These are phyloP conservation scores for Emydoidea blandingii DNA, from an alignment of 2,797 vertebrate species.

Conservation along the genomic window DNA sequence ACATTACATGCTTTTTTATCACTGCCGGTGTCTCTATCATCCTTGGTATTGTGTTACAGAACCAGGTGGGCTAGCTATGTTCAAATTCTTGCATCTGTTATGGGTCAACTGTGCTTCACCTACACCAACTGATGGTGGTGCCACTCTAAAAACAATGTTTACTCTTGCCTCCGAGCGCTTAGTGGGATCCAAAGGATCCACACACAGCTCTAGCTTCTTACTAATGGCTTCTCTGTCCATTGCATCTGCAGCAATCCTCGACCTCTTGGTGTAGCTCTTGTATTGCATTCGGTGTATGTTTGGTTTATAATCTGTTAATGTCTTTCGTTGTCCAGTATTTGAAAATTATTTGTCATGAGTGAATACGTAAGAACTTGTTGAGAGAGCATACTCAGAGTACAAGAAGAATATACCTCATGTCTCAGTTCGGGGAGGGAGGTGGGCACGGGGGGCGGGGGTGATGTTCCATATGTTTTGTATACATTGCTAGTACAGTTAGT, in stretches of 20 bases:
- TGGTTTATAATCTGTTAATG: not conserved
- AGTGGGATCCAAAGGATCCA: not conserved
- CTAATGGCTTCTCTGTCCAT: not conserved
- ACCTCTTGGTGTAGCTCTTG: not conserved
- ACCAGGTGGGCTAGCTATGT: not conserved
- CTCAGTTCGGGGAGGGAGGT: not conserved
- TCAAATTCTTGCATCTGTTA: not conserved
- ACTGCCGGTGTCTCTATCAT: not conserved
- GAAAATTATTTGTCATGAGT: not conserved
- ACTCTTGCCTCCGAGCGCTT: not conserved
- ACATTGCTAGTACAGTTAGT: too few species aligned
- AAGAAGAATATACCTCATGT: not conserved
- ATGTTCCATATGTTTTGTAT: too few species aligned
- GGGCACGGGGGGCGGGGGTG: too few species aligned
- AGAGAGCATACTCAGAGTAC: not conserved
- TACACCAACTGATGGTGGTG: not conserved
- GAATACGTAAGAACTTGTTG: not conserved
- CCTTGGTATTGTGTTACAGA: not conserved
- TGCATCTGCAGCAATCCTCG: not conserved
- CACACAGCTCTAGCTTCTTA: not conserved
- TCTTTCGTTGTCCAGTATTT: not conserved
- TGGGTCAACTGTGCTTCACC: not conserved
- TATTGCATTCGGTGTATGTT: not conserved
- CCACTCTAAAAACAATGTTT: not conserved
- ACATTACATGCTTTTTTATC: too few species aligned